Percentiles rank a stretch among this genome's conserved stretches.
Conservation (phyloP, 2,888 invertebrate species). For the Rhynchonema sp. region DNA sequence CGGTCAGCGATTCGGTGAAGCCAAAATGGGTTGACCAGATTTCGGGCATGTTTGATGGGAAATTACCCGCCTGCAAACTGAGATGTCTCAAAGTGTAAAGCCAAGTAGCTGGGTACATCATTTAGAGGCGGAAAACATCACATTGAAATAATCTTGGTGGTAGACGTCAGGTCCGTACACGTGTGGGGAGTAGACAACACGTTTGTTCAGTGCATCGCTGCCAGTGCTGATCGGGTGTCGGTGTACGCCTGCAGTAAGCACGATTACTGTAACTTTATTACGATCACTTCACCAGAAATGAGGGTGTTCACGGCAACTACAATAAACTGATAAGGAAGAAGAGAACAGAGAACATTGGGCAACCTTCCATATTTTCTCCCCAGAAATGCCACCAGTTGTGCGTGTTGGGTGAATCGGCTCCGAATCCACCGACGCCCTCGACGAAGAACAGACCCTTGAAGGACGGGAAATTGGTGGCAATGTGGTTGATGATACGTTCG, state of each 20-base stretch:
- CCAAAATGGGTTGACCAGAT: conserved; percentile 6
- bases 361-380: conserved; percentile 6
- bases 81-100: too few relatives aligned
- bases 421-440: conserved; percentile 3
- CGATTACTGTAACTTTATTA: too few relatives aligned
- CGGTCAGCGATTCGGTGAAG: conserved; percentile 2
- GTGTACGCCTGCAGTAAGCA: too few relatives aligned
- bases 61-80: background rate
- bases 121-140: too few relatives aligned
- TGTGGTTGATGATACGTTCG: background rate
- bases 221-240: background rate
- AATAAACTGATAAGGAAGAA: too few relatives aligned
- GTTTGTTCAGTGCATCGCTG: too few relatives aligned
- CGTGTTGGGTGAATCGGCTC: background rate
- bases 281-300: too few relatives aligned
- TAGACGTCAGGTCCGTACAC: conserved; percentile 5
- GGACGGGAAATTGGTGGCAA: background rate
- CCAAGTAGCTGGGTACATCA: too few relatives aligned
- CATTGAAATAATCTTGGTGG: conserved; percentile 4
- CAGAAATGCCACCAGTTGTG: background rate
- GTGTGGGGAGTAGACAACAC: conserved; percentile 8
- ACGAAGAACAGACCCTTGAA: conserved; percentile 7
- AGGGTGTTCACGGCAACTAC: too few relatives aligned
- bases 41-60: conserved; percentile 5
- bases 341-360: too few relatives aligned